Evolutionary conservation across 2,888 invertebrate species (phyloP).

Genomic region (Cataglyphis albicans): DNA sequence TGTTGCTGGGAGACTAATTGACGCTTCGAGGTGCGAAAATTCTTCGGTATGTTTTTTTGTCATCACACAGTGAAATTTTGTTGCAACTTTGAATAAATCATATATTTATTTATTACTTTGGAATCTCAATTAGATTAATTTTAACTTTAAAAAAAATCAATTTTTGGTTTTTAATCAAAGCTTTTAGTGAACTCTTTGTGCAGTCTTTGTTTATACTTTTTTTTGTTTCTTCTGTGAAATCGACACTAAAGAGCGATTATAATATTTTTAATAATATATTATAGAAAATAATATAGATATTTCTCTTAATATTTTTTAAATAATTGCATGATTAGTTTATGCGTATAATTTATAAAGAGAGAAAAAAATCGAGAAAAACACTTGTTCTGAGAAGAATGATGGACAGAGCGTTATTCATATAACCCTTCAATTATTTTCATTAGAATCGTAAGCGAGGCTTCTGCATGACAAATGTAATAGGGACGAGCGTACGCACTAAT

Average conservation of each 20-base stretch:
- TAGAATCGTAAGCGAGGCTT: slow-evolving; percentile 36
- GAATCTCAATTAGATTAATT: not conserved
- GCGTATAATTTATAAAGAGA: not conserved
- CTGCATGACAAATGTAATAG: slow-evolving; percentile 42
- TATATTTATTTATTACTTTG: slow-evolving; percentile 2
- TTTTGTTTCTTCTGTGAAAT: not conserved
- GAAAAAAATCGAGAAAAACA: not conserved
- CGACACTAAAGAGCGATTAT: not conserved
- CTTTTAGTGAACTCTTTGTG: not conserved
- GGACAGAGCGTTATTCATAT: slow-evolving; percentile 29
- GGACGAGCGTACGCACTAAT: slow-evolving; percentile 41
- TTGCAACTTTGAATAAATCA: not conserved
- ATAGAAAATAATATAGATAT: not conserved
- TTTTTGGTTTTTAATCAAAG: not conserved
- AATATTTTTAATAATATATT: slow-evolving; percentile 8
- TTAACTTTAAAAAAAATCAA: not conserved
- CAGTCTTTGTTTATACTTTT: not conserved
- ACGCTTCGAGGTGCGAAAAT: not conserved
- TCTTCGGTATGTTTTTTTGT: slow-evolving; percentile 1
- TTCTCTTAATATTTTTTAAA: not conserved
- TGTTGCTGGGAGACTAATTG: not conserved
- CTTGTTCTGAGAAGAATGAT: slow-evolving; percentile 11
- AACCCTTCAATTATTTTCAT: slow-evolving; percentile 42
- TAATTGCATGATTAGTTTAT: not conserved
- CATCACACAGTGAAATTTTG: not conserved